phyloP scores from a whole-genome alignment of 1,140 invertebrate genomes.

The Trachymyrmex septentrionalis region DNA sequence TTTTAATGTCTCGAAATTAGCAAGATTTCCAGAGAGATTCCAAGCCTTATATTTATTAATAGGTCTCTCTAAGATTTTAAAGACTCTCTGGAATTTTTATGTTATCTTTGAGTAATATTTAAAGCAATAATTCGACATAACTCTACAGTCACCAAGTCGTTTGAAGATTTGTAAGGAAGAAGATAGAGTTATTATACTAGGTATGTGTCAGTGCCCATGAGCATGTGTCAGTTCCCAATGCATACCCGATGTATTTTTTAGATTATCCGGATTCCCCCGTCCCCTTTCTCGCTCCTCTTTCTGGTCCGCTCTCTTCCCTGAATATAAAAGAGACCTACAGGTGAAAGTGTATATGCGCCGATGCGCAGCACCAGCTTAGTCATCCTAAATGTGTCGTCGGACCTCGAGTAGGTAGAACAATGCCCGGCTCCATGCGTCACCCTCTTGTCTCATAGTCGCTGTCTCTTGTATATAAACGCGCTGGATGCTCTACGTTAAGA shows the following conservation, averaged over 20 bases:
- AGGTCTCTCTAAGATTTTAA: background rate
- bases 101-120: background rate
- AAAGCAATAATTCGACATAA: conserved; percentile 12
- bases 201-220: background rate
- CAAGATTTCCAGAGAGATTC: background rate
- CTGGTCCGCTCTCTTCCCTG: conserved; percentile 5
- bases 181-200: conserved; percentile 9
- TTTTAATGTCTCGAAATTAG: background rate
- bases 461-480: conserved; percentile 55
- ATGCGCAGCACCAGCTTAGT: conserved; percentile 62
- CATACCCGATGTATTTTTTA: conserved; percentile 48
- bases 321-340: conserved; percentile 68
- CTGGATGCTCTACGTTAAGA: conserved; percentile 23
- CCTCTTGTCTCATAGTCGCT: conserved; percentile 53
- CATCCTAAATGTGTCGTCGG: conserved; percentile 71
- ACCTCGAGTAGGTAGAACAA: conserved; percentile 70
- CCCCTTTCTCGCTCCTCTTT: background rate
- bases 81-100: conserved; percentile 20
- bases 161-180: background rate
- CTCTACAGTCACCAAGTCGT: background rate
- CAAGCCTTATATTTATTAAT: background rate
- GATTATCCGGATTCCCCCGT: conserved; percentile 54
- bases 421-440: conserved; percentile 69
- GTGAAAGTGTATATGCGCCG: conserved; percentile 68
- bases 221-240: background rate